These are phyloP conservation scores for Plagiodera versicolora DNA, from an alignment of 2,888 invertebrate genomes.

Conservation along the genomic window DNA sequence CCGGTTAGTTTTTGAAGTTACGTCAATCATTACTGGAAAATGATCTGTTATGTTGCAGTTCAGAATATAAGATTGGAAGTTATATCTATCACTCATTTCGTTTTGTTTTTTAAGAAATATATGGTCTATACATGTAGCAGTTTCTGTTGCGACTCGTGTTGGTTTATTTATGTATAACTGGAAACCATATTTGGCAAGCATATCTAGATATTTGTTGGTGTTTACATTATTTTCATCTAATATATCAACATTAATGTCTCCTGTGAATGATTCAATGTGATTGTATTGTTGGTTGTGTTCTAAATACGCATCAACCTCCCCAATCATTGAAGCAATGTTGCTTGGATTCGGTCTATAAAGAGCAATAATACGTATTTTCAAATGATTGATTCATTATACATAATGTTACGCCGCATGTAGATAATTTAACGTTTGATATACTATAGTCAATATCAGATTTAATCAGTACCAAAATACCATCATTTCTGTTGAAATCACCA, in stretches of 20 bases:
- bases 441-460: too few relatives aligned
- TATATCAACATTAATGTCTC: slow-evolving; percentile 3
- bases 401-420: too few relatives aligned
- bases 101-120: slow-evolving; percentile 4
- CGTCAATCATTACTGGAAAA: too few relatives aligned
- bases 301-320: slow-evolving; percentile 1
- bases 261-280: background rate
- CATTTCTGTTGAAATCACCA: too few relatives aligned
- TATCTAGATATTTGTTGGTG: background rate
- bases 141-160: background rate
- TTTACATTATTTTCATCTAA: slow-evolving; percentile 5
- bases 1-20: background rate
- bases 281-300: background rate
- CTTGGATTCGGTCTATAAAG: slow-evolving; percentile 3
- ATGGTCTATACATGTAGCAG: background rate
- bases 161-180: background rate
- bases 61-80: background rate
- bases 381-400: background rate
- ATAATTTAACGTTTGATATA: too few relatives aligned
- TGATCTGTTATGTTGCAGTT: background rate
- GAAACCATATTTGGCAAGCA: slow-evolving; percentile 1
- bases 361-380: background rate
- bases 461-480: too few relatives aligned
- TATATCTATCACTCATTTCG: background rate
- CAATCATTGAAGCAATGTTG: background rate